These are phyloP conservation scores for Pampusana beccarii DNA, from an alignment of 2,113 vertebrate species.

Conservation along the genomic window DNA sequence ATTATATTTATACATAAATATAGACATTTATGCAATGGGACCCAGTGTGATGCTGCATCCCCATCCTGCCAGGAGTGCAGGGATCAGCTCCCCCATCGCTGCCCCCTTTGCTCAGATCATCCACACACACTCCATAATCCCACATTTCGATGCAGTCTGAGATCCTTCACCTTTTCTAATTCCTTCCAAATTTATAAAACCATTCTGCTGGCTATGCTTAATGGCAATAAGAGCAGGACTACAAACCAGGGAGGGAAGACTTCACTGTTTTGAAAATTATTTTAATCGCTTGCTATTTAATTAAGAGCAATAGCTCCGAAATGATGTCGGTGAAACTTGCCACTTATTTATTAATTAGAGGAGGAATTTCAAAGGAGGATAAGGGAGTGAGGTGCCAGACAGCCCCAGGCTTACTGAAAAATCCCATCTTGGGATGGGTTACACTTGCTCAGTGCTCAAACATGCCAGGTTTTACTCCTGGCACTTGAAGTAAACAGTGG, in stretches of 20 bases:
- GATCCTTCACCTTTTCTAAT: not conserved
- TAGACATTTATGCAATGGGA: not conserved
- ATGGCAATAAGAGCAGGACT: not conserved
- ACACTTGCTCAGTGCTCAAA: slow-evolving; percentile 27
- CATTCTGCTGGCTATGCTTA: not conserved
- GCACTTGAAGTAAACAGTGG: not conserved
- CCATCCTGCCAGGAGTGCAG: not conserved
- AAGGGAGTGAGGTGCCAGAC: not conserved
- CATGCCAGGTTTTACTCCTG: not conserved
- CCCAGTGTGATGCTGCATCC: not conserved
- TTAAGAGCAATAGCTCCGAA: slow-evolving; percentile 55
- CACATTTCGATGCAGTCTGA: accelerated
- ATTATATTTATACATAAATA: not conserved
- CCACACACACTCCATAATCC: accelerated
- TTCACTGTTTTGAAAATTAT: not conserved
- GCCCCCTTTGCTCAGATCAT: not conserved
- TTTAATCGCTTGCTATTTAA: slow-evolving; percentile 39
- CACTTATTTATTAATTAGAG: slow-evolving; percentile 59
- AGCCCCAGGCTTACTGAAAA: slow-evolving; percentile 51
- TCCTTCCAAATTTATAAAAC: not conserved
- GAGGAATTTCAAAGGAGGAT: slow-evolving; percentile 47
- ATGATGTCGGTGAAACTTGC: slow-evolving; percentile 56
- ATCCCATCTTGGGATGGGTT: slow-evolving; percentile 24
- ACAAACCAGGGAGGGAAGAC: not conserved
- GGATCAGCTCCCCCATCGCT: not conserved